Base-by-base conservation (phyloP, 2,113 vertebrate genomes). In the Myiagra hebetior region DNA sequence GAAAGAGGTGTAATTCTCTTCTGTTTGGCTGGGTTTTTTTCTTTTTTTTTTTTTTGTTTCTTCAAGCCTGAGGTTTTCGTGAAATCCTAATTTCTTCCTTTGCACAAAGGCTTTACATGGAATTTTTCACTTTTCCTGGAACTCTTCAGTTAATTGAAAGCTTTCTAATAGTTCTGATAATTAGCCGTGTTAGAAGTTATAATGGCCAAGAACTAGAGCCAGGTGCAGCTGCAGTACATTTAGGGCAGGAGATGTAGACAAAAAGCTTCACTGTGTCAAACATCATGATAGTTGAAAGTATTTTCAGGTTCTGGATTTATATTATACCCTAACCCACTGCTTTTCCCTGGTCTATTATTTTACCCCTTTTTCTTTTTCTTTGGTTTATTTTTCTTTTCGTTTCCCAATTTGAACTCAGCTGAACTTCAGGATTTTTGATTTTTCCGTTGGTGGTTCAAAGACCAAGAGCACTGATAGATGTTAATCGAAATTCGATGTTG, bases 91-190 rank as follows among this genome's bases (percentile, higher is more conserved):
- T 87, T 87, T 95, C n/a, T 79, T 70, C 42, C 50, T 82, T 93
- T 75, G 20, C 28, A 80, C 30, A 55, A 72, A 49, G 13, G 21
- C 13, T 86, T 93, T 73, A 23, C 3, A 6, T 42, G 16, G 9
- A 70, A 3, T 41, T 67, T 52, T 72, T 70, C 3, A 30, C 5
- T 90, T 72, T 75, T 59, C 5, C 19, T 87, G 27, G 15, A 91
- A 64, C 20, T 81, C 44, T 78, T 24, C 8, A 85, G 41, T 22
- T 85, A 78, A 41, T 33, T 52, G 44, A 95, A 96, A 85, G 28
- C 47, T 82, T 93, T 91, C 28, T 64, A 74, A 47, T 59, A 85
- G 44, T 83, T 89, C 52, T 77, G 35, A 89, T 95, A 95, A 90
- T 95, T 52, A 95, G 17, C 68, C 41, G 28, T 57, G 11, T 86